Conservation (phyloP, 2,113 vertebrate species). For the human region GRCh38 chr4:20459501-20460000, state of each 20-base stretch:
- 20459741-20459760: neutral
- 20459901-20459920: no score
- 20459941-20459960: no score
- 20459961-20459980: no score
- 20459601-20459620: neutral
- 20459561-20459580: neutral
- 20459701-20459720: neutral
- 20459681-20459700: neutral
- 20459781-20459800: neutral
- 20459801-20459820: neutral
- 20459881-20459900: no score
- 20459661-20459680: neutral
- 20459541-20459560: neutral
- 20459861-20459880: neutral
- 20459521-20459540: neutral
- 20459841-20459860: neutral
- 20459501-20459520: neutral
- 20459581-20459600: neutral
- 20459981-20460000: no score
- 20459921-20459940: no score
- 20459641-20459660: neutral
- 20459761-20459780: neutral
- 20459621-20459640: neutral
- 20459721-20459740: neutral
- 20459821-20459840: rapidly evolving